Conservation (phyloP, 2,888 invertebrate species). For the Tipula unca region DNA sequence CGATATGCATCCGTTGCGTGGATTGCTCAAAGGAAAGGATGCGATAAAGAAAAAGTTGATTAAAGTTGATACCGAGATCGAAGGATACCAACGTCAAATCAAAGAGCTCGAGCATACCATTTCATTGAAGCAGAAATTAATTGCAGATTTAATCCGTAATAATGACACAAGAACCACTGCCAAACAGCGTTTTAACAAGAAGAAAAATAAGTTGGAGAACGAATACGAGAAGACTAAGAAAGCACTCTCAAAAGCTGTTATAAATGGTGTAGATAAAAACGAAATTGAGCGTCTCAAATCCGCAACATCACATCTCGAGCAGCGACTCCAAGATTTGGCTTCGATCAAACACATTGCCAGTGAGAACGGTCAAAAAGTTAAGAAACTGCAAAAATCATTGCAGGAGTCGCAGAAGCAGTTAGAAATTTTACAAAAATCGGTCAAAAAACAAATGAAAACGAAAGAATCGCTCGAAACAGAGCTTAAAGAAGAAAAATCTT, state of each 20-base stretch:
- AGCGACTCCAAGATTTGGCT: constrained; percentile 45
- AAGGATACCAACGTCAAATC: constrained; percentile 57
- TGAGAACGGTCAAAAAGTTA: constrained; percentile 55
- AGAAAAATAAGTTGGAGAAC: constrained; percentile 50
- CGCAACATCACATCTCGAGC: constrained; percentile 44
- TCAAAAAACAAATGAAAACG: constrained; percentile 64
- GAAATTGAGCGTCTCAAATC: constrained; percentile 42
- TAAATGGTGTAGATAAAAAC: constrained; percentile 40
- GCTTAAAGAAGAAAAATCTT: constrained; percentile 44
- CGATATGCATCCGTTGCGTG: constrained; percentile 30
- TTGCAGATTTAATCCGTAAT: constrained; percentile 56
- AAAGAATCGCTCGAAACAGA: constrained; percentile 60
- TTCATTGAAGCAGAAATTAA: constrained; percentile 63
- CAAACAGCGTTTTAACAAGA: constrained; percentile 54
- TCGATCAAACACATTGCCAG: constrained; percentile 51
- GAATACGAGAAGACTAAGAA: constrained; percentile 52
- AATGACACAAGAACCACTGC: constrained; percentile 49
- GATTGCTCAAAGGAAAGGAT: constrained; percentile 33
- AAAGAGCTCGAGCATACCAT: constrained; percentile 61
- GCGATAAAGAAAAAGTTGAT: constrained; percentile 37
- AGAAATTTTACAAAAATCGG: constrained; percentile 62
- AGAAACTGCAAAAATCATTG: constrained; percentile 63
- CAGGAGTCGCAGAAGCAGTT: constrained; percentile 67
- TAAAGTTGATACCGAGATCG: constrained; percentile 47
- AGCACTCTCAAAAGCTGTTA: constrained; percentile 47